phyloP scores from a whole-genome alignment of 1,140 invertebrate species.

The Nasonia giraulti region DNA sequence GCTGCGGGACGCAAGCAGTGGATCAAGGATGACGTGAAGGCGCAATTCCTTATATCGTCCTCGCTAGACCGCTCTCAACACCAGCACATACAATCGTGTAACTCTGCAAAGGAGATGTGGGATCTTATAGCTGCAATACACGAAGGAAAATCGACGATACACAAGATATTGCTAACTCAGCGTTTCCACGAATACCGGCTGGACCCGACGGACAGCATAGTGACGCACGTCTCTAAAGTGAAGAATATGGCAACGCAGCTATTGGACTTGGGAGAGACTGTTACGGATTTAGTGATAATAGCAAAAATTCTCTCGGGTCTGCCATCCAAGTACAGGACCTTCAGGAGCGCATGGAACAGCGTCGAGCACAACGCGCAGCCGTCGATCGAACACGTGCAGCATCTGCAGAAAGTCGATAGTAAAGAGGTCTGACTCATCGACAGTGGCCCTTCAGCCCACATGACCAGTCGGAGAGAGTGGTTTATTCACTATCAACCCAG shows the following conservation, averaged over 20 bases:
- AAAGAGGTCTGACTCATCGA: neutral
- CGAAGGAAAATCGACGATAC: conserved; percentile 43
- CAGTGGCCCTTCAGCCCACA: neutral
- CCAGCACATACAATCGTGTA: conserved; percentile 20
- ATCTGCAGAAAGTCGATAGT: neutral
- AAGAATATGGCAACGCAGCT: conserved; percentile 50
- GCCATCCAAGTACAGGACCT: conserved; percentile 23
- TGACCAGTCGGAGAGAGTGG: neutral
- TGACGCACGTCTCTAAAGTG: conserved; percentile 41
- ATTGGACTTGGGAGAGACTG: neutral
- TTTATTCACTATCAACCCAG: too few species aligned
- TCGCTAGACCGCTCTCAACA: conserved; percentile 34
- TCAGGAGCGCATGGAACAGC: conserved; percentile 32
- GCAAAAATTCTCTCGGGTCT: conserved; percentile 22
- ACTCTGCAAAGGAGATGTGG: conserved; percentile 50
- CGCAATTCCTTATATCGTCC: conserved; percentile 47
- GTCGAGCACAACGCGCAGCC: neutral
- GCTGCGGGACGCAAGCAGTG: neutral
- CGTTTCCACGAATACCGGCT: conserved; percentile 48
- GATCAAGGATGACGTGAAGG: conserved; percentile 45
- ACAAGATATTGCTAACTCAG: conserved; percentile 48
- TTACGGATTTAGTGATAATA: too few species aligned
- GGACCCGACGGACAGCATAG: conserved; percentile 23
- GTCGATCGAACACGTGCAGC: too few species aligned
- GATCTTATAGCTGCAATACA: conserved; percentile 24